A percentile compares a stretch with the other conserved stretches of the same genome.
These are phyloP conservation scores for Trematocara stigmaticum DNA, from an alignment of 2,113 vertebrate species.

Conservation along the genomic window DNA sequence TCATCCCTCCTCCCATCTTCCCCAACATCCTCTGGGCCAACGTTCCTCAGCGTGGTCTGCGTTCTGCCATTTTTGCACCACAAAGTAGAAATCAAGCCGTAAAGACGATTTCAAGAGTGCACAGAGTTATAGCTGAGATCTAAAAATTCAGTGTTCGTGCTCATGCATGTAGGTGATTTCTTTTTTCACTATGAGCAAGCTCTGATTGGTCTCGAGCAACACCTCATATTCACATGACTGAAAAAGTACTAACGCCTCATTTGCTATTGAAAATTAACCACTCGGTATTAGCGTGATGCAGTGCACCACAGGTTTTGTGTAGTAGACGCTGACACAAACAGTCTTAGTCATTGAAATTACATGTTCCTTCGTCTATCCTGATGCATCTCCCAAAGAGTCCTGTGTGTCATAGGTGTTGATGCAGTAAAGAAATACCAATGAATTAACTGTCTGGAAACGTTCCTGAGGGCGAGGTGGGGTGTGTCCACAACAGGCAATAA, in stretches of 20 bases:
- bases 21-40: not conserved
- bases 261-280: not conserved
- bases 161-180: not conserved
- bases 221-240: not conserved
- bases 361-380: not conserved
- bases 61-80: not conserved
- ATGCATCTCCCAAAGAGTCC: not conserved
- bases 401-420: conserved; percentile 38
- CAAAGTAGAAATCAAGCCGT: not conserved
- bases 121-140: not conserved
- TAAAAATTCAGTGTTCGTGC: not conserved
- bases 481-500: not conserved
- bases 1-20: not conserved
- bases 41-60: not conserved
- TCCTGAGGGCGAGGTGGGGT: not conserved
- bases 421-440: not conserved
- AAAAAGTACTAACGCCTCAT: not conserved
- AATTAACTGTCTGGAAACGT: conserved; percentile 26
- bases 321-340: not conserved
- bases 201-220: not conserved
- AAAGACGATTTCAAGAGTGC: not conserved
- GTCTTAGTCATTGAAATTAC: conserved; percentile 23
- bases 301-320: not conserved
- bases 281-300: not conserved
- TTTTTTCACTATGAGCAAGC: not conserved